phyloP scores from a whole-genome alignment of 1,140 invertebrate genomes.

The Lucilia cuprina region DNA sequence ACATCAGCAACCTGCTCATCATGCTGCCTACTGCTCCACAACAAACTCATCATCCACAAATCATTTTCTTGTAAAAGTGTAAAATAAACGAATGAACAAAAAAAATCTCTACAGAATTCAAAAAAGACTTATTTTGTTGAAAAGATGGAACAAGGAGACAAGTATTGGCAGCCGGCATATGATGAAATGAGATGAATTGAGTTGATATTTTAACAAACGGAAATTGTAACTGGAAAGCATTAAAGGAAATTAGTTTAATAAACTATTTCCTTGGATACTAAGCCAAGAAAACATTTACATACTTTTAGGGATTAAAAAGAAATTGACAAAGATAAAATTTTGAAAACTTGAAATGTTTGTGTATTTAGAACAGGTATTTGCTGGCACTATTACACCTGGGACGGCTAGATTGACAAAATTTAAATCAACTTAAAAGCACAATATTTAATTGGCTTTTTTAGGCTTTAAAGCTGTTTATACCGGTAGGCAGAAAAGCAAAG shows the following conservation, averaged over 20 bases:
- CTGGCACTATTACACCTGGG: not conserved
- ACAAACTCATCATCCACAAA: no score
- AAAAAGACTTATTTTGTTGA: no score
- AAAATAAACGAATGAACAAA: no score
- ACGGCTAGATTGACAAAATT: not conserved
- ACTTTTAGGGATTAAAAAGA: no score
- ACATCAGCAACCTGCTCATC: no score
- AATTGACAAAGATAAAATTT: no score
- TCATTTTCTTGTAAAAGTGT: no score
- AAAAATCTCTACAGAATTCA: no score
- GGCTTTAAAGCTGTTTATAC: not conserved
- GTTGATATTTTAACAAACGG: conserved; percentile 18
- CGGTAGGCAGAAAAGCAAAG: not conserved
- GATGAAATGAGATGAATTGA: not conserved
- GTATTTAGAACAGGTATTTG: not conserved
- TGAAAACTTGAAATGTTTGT: not conserved
- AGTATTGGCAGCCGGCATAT: not conserved
- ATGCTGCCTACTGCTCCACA: no score
- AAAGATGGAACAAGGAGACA: no score
- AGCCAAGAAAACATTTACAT: no score
- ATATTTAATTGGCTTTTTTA: conserved; percentile 5
- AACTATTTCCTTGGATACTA: conserved; percentile 30
- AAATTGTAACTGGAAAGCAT: conserved; percentile 25
- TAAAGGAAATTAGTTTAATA: conserved; percentile 32
- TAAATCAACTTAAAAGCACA: not conserved